phyloP scores from a whole-genome alignment of 1,140 invertebrate species.

The Heliconius melpomene region DNA sequence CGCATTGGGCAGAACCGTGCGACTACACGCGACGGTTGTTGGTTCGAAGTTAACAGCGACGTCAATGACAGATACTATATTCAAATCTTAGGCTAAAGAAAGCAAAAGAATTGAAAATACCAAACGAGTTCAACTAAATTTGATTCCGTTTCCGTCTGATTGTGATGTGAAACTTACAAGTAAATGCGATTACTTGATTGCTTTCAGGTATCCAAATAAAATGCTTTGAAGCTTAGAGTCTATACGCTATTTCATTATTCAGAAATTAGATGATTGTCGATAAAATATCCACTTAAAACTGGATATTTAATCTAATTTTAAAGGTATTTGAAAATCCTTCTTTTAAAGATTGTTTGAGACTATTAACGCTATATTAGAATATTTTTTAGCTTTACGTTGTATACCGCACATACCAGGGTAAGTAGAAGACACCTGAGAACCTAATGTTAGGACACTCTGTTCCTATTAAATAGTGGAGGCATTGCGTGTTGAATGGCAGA shows the following conservation, averaged over 20 bases:
- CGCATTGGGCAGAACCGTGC: too few relatives aligned
- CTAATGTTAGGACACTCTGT: too few relatives aligned
- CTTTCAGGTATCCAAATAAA: slow-evolving; percentile 1
- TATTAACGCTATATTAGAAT: neutral
- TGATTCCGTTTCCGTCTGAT: slow-evolving; percentile 10
- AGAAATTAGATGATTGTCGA: neutral
- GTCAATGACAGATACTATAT: too few relatives aligned
- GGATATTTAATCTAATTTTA: too few relatives aligned
- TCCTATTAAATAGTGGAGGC: too few relatives aligned
- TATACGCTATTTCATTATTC: neutral
- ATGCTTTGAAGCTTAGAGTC: neutral
- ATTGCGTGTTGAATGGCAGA: too few relatives aligned
- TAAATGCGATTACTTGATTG: slow-evolving; percentile 20
- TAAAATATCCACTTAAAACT: neutral
- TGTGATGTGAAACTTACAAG: slow-evolving; percentile 11
- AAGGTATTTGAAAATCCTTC: neutral
- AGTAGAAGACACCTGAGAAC: too few relatives aligned
- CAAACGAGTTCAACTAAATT: slow-evolving; percentile 4
- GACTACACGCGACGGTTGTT: too few relatives aligned
- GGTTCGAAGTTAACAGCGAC: too few relatives aligned
- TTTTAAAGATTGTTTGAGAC: neutral
- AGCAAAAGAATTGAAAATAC: neutral
- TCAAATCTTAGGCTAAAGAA: neutral
- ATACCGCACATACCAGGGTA: too few relatives aligned
- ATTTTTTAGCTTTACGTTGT: too few relatives aligned